Evolutionary conservation across 2,888 invertebrate species (phyloP).

Genomic region (Phania funesta): DNA sequence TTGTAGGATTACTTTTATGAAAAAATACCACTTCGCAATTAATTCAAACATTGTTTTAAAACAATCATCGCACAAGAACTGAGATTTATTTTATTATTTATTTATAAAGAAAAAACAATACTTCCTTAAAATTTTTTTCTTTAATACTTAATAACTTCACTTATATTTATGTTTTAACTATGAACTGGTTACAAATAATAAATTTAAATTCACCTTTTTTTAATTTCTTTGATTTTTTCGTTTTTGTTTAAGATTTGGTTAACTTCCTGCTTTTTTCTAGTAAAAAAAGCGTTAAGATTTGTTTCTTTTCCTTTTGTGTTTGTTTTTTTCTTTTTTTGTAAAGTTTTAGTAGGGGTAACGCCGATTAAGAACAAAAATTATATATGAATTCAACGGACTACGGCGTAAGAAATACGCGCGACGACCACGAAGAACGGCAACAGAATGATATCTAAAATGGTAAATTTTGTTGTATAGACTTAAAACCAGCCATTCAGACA

Average conservation of each 20-base stretch:
- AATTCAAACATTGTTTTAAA: neutral
- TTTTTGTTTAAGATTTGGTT: conserved; percentile 41
- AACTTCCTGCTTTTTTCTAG: conserved; percentile 44
- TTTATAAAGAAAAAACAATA: too few species aligned
- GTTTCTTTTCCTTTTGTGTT: conserved; percentile 42
- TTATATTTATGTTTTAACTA: too few species aligned
- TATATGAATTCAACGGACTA: conserved; percentile 63
- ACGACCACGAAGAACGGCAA: conserved; percentile 68
- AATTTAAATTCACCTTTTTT: conserved; percentile 59
- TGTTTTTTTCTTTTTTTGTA: conserved; percentile 40
- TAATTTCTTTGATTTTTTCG: conserved; percentile 34
- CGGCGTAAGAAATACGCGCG: conserved; percentile 63
- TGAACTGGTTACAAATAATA: neutral
- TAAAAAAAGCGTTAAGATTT: conserved; percentile 57
- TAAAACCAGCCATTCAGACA: conserved; percentile 62
- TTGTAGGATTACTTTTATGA: conserved; percentile 5
- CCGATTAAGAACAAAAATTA: conserved; percentile 66
- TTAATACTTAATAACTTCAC: neutral
- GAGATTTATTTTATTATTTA: too few species aligned
- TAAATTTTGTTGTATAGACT: conserved; percentile 66
- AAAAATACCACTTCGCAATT: too few species aligned
- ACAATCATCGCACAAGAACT: too few species aligned
- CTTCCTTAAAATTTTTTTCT: too few species aligned
- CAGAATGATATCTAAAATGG: conserved; percentile 67
- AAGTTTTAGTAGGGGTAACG: conserved; percentile 59